A percentile compares a stretch with the other conserved stretches of the same genome.
phyloP scores from a whole-genome alignment of 2,113 vertebrate genomes.

The Acanthochromis polyacanthus region DNA sequence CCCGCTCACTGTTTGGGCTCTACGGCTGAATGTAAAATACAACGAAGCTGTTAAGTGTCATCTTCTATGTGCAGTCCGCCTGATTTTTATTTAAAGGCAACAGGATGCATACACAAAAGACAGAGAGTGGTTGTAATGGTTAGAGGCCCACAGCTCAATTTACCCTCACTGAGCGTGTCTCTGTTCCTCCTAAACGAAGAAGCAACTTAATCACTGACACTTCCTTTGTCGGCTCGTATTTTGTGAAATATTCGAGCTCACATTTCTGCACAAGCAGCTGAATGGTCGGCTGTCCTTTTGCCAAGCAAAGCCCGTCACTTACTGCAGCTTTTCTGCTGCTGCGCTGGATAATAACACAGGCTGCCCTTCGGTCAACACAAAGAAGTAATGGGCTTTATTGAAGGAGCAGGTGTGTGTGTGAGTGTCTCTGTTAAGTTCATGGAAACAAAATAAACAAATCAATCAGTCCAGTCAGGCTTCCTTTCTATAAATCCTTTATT shows the following conservation, averaged over 20 bases:
- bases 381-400: neutral
- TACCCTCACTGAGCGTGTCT: too few species aligned
- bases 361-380: slow-evolving; percentile 7
- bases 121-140: too few species aligned
- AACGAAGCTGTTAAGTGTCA: too few species aligned
- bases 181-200: too few species aligned
- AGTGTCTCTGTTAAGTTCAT: too few species aligned
- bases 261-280: neutral
- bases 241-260: neutral
- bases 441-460: too few species aligned
- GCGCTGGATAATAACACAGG: neutral
- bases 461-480: slow-evolving; percentile 27
- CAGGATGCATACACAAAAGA: too few species aligned
- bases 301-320: too few species aligned
- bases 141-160: too few species aligned
- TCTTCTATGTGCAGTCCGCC: too few species aligned
- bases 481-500: slow-evolving; percentile 93
- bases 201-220: neutral
- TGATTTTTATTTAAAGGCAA: too few species aligned
- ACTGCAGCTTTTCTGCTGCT: neutral
- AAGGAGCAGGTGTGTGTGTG: neutral
- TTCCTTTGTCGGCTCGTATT: neutral
- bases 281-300: too few species aligned
- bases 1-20: neutral
- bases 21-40: neutral